Evolutionary conservation across 92 coral and sea anemone genomes (phyloP), one percentile per base, ranked within the genome.

Genomic region (Micromussa lordhowensis): DNA sequence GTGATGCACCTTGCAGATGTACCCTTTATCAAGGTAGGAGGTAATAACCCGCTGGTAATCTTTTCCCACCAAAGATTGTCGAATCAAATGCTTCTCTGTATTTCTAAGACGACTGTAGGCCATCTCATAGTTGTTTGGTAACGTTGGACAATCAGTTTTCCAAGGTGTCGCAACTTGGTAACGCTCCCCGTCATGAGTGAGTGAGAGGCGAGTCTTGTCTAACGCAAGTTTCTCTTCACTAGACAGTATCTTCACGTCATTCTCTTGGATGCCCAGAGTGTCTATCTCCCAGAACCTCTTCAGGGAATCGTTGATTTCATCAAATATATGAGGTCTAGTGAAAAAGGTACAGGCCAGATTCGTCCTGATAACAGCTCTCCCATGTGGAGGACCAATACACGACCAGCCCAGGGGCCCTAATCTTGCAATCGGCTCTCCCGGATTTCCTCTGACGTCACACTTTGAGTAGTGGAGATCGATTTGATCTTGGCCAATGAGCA

Each of bases 321-420:
- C 59, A 76, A 76, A 76, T 29, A 40, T n/a, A n/a, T n/a, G n/a
- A n/a, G 80, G 80, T 76, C 74, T n/a, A 13, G 40, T 8, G 54
- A 57, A 80, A 19, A 91, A 71, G 32, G 93, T 55, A 64, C 87
- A 73, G 51, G 83, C 68, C 13, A 88, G 26, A 84, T 91, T 82
- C 30, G 84, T 78, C 24, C 59, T n/a, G n/a, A n/a, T n/a, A 64
- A 34, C 66, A 32, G 34, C 32, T 68, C 49, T 71, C 61, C 71
- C 80, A 34, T 89, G 80, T 31, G 95, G 85, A 30, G 79, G 81
- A 28, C 93, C 91, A 69, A 86, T 53, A 71, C 95, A n/a, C n/a
- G 79, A 86, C 95, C 93, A 90, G 31, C 93, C 91, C 28, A 92
- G 72, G 4, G 96, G 93, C 26, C 93, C 93, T 14, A 86, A 82